Percentiles rank a stretch among this genome's conserved stretches.
Evolutionary conservation across 1,140 invertebrate species (phyloP).

Genomic region (Drosophila biarmipes): DNA sequence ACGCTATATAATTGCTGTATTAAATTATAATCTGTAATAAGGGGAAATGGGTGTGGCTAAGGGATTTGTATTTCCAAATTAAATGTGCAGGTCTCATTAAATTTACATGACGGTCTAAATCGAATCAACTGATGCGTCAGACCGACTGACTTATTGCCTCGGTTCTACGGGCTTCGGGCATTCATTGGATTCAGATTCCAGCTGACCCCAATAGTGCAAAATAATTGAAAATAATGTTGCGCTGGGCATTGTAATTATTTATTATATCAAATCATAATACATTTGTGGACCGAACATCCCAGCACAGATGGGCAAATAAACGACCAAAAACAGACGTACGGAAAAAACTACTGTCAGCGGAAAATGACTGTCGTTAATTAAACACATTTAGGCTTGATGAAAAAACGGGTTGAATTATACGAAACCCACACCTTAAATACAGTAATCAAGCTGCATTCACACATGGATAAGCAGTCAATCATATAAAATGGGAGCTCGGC

Average conservation of each 20-base stretch:
- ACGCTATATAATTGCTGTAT: conserved; percentile 46
- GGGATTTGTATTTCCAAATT: conserved; percentile 56
- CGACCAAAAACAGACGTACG: conserved; percentile 1
- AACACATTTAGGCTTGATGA: conserved; percentile 7
- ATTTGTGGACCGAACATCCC: conserved; percentile 38
- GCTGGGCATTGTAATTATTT: conserved; percentile 62
- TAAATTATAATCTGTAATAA: conserved; percentile 49
- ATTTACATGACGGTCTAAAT: conserved; percentile 65
- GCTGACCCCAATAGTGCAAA: conserved; percentile 32
- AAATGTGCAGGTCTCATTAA: conserved; percentile 76
- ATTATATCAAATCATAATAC: conserved; percentile 69
- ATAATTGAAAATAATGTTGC: conserved; percentile 75
- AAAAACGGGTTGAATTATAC: conserved; percentile 23
- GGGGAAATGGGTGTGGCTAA: conserved; percentile 11
- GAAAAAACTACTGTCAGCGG: conserved; percentile 14
- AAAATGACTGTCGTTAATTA: conserved; percentile 30
- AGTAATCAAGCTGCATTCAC: conserved; percentile 36
- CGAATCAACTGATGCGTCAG: conserved; percentile 12
- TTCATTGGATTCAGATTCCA: background rate
- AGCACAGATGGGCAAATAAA: conserved; percentile 16
- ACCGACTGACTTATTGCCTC: conserved; percentile 30
- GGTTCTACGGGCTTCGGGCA: background rate
- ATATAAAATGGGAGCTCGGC: conserved; percentile 10
- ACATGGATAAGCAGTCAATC: conserved; percentile 29
- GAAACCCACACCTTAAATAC: conserved; percentile 2